Percentiles rank a stretch among this genome's conserved stretches.
Evolutionary conservation across 37 sponge, comb jelly and placozoan genomes (phyloP).

Genomic region (Chondrosia reniformis): DNA sequence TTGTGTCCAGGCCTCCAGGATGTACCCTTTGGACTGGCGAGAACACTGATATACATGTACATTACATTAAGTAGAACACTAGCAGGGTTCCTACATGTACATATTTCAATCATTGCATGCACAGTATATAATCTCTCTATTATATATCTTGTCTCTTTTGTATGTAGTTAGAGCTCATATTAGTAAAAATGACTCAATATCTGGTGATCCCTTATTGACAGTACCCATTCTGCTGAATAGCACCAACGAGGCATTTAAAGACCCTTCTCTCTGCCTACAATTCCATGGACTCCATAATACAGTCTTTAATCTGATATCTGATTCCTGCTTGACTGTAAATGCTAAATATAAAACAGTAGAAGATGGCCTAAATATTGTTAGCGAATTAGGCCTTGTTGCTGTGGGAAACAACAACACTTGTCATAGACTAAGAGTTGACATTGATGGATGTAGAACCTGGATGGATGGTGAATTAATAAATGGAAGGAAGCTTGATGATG

Average conservation of each 20-base stretch:
- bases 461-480: neutral
- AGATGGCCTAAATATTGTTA: neutral
- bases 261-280: neutral
- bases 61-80: too few relatives aligned
- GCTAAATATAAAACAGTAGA: neutral
- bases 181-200: conserved; percentile 4
- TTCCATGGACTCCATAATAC: neutral
- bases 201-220: neutral
- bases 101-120: too few relatives aligned
- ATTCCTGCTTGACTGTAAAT: neutral
- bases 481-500: neutral
- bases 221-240: neutral
- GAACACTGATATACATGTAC: too few relatives aligned
- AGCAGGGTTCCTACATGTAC: too few relatives aligned
- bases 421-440: neutral
- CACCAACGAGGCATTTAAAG: neutral
- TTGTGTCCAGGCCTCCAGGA: too few relatives aligned
- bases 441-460: neutral
- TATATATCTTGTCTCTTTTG: too few relatives aligned
- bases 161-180: too few relatives aligned
- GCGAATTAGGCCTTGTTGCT: neutral
- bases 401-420: neutral
- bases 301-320: neutral
- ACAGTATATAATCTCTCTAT: too few relatives aligned
- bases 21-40: too few relatives aligned